Percentiles rank a stretch among this genome's conserved stretches.
These are phyloP conservation scores for Pararge aegeria DNA, from an alignment of 1,140 invertebrate species.

Conservation along the genomic window DNA sequence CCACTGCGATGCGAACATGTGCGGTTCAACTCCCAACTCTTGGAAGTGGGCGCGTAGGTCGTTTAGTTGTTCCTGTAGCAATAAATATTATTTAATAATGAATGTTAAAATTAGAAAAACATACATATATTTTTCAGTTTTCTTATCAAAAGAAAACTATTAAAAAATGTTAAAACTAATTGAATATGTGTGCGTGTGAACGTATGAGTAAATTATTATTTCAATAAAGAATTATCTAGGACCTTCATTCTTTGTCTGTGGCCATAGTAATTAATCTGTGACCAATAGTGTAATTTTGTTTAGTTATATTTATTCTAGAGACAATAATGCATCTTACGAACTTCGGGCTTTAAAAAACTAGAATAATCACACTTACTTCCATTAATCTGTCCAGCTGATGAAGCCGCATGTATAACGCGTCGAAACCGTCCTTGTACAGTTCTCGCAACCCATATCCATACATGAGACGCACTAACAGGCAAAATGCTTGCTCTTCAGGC, in stretches of 20 bases:
- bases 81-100: neutral
- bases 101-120: neutral
- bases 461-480: conserved; percentile 97
- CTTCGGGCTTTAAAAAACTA: neutral
- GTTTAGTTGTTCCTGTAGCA: conserved; percentile 90
- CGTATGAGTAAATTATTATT: too few relatives aligned
- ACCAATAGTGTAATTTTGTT: too few relatives aligned
- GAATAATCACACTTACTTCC: conserved; percentile 82
- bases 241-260: too few relatives aligned
- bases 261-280: too few relatives aligned
- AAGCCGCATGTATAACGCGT: conserved; percentile 95
- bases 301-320: too few relatives aligned
- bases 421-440: conserved; percentile 97
- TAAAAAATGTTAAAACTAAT: too few relatives aligned
- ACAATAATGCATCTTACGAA: neutral
- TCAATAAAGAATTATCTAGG: too few relatives aligned
- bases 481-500: conserved; percentile 99
- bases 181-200: too few relatives aligned
- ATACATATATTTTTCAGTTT: too few relatives aligned
- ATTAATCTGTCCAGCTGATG: conserved; percentile 98
- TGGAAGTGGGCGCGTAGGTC: conserved; percentile 95
- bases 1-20: conserved; percentile 99
- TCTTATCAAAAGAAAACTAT: too few relatives aligned
- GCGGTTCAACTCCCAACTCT: conserved; percentile 95
- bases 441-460: conserved; percentile 96